Conservation (phyloP, 2,888 invertebrate genomes). For the Dynastes tityus region DNA sequence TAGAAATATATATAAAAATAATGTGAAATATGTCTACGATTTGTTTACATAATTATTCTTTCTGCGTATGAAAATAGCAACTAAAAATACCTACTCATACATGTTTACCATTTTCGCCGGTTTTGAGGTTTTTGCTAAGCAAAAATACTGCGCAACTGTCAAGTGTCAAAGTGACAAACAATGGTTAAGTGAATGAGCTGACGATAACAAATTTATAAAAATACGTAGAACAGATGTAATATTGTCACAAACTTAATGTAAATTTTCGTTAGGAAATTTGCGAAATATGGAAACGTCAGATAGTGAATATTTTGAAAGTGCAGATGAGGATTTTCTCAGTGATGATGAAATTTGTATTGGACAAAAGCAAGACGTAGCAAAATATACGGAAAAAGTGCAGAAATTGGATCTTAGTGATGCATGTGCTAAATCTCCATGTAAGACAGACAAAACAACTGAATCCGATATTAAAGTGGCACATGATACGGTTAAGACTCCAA, state of each 20-base stretch:
- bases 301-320: slow-evolving; percentile 85
- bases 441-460: slow-evolving; percentile 6
- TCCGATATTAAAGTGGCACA: not conserved
- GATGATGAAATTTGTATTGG: slow-evolving; percentile 45
- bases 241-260: not conserved
- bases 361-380: slow-evolving; percentile 15
- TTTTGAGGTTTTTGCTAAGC: too few relatives aligned
- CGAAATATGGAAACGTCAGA: slow-evolving; percentile 79
- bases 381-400: not conserved
- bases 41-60: too few relatives aligned
- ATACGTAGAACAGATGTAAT: not conserved
- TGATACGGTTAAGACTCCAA: not conserved
- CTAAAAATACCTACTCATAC: too few relatives aligned
- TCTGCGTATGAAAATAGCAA: too few relatives aligned
- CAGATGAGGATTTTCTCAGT: slow-evolving; percentile 73
- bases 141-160: not conserved
- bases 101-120: too few relatives aligned
- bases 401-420: slow-evolving; percentile 8
- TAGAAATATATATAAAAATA: too few relatives aligned
- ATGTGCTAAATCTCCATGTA: not conserved
- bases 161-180: slow-evolving; percentile 18
- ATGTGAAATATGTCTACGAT: too few relatives aligned
- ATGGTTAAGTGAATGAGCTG: not conserved
- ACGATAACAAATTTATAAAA: slow-evolving; percentile 16
- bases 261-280: not conserved